These are phyloP conservation scores for Trissolcus basalis DNA, from an alignment of 1,140 invertebrate species.

Conservation along the genomic window DNA sequence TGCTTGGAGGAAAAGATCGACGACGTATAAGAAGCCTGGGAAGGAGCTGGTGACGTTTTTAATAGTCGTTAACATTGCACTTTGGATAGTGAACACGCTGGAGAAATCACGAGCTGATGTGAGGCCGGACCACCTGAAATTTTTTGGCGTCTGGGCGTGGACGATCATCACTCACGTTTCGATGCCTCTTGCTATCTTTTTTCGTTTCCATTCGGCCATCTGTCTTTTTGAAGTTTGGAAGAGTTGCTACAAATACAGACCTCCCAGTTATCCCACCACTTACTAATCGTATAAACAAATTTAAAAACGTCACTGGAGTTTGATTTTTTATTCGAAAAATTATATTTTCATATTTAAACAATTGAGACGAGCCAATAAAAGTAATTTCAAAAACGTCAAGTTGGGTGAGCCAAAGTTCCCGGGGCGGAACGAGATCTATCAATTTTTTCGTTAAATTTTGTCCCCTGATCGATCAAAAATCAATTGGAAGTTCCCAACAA, in stretches of 20 bases:
- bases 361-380: too few species aligned
- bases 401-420: too few species aligned
- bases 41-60: conserved; percentile 90
- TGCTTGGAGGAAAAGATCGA: conserved; percentile 84
- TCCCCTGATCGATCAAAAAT: neutral
- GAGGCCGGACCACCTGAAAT: conserved; percentile 84
- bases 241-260: conserved; percentile 77
- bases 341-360: too few species aligned
- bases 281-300: too few species aligned
- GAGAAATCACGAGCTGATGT: conserved; percentile 90
- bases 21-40: conserved; percentile 84
- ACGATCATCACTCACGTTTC: conserved; percentile 91
- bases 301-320: too few species aligned
- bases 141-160: conserved; percentile 91
- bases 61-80: conserved; percentile 88
- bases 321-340: too few species aligned
- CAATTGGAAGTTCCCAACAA: neutral
- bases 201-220: conserved; percentile 87
- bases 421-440: too few species aligned
- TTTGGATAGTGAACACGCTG: conserved; percentile 90
- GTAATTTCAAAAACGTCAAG: too few species aligned
- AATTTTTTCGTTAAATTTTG: too few species aligned
- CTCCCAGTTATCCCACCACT: conserved; percentile 25
- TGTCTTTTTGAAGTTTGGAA: conserved; percentile 90
- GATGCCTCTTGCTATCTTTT: conserved; percentile 91